These are phyloP conservation scores for Pseudoatta argentina DNA, from an alignment of 1,140 invertebrate species.

Conservation along the genomic window DNA sequence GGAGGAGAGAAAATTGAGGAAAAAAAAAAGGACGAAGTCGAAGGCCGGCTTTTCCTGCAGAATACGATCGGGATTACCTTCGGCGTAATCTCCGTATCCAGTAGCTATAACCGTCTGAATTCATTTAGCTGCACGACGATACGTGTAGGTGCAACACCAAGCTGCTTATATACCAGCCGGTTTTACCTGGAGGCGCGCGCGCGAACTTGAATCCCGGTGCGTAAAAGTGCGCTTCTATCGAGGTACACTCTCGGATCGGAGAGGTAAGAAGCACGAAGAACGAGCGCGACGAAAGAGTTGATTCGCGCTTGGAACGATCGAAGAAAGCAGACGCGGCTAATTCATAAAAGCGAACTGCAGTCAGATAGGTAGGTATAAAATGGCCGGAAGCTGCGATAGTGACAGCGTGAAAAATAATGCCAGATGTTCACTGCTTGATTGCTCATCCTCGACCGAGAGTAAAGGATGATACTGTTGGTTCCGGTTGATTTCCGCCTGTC, in stretches of 20 bases:
- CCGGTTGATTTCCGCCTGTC: background rate
- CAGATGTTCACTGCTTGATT: constrained; percentile 47
- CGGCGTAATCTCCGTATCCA: constrained; percentile 75
- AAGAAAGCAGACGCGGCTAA: constrained; percentile 32
- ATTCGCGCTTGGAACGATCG: constrained; percentile 27
- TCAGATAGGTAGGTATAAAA: constrained; percentile 34
- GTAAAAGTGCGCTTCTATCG: constrained; percentile 25
- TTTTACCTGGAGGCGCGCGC: constrained; percentile 40
- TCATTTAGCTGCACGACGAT: constrained; percentile 70
- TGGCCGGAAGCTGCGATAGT: constrained; percentile 37
- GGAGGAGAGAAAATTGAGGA: constrained; percentile 39
- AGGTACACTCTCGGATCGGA: constrained; percentile 11
- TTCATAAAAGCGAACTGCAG: constrained; percentile 4
- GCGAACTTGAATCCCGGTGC: constrained; percentile 40
- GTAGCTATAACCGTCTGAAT: constrained; percentile 74
- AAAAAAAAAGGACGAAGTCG: constrained; percentile 18
- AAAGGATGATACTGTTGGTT: constrained; percentile 26
- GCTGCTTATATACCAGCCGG: constrained; percentile 43
- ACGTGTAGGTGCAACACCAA: constrained; percentile 65
- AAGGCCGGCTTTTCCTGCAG: constrained; percentile 56
- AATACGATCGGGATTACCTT: constrained; percentile 74
- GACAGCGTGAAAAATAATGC: constrained; percentile 41
- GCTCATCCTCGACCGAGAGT: constrained; percentile 28
- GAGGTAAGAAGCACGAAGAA: constrained; percentile 7
- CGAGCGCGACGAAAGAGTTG: constrained; percentile 43